These are phyloP conservation scores for Symphodus melops DNA, from an alignment of 2,113 vertebrate genomes.

Conservation along the genomic window DNA sequence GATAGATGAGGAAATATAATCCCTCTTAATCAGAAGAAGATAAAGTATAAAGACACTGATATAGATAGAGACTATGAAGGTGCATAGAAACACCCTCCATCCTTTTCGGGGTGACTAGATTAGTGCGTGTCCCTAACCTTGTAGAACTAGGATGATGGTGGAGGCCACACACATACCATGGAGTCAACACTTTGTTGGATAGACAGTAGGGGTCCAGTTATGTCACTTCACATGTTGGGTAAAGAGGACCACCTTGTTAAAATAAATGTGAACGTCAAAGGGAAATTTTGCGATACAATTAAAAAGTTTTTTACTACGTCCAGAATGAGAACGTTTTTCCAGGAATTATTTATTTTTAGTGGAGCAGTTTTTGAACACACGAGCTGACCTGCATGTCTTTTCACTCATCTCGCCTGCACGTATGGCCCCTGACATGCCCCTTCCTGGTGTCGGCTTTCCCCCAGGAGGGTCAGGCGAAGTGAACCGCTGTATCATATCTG, in stretches of 20 bases:
- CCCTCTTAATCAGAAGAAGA: neutral
- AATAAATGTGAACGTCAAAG: neutral
- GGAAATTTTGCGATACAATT: neutral
- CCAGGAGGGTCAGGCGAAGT: neutral
- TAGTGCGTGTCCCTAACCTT: neutral
- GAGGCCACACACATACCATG: neutral
- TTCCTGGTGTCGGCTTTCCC: neutral
- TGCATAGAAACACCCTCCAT: neutral
- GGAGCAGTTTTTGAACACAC: neutral
- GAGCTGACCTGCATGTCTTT: neutral
- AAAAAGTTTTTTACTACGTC: neutral
- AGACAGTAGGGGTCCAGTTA: neutral
- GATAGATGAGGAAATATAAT: neutral
- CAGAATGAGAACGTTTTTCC: neutral
- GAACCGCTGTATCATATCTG: neutral
- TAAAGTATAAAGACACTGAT: neutral
- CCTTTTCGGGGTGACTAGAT: neutral
- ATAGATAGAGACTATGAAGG: neutral
- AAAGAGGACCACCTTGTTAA: neutral
- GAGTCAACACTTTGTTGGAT: neutral
- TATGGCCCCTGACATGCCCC: neutral
- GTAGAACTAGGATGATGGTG: neutral
- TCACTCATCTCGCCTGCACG: neutral
- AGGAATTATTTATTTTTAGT: neutral
- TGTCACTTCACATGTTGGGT: neutral